These are phyloP conservation scores for Tetranychus truncatus DNA, from an alignment of 2,888 invertebrate genomes.

Conservation along the genomic window DNA sequence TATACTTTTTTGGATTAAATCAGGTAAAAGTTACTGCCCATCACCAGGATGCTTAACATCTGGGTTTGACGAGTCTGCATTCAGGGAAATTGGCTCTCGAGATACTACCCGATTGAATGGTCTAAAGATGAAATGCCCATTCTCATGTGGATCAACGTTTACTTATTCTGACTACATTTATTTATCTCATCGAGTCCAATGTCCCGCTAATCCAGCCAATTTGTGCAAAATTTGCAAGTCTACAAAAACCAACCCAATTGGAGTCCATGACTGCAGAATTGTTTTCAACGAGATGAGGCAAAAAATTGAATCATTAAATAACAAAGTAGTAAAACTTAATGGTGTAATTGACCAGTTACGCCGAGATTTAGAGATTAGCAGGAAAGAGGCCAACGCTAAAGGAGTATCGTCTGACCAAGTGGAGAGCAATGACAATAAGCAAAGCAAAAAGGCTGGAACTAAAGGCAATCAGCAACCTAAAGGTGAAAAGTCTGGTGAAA, in stretches of 20 bases:
- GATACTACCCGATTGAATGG: background rate
- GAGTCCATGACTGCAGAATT: background rate
- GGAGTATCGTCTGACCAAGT: background rate
- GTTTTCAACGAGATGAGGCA: background rate
- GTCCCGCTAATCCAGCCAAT: background rate
- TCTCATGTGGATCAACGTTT: background rate
- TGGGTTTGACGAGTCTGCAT: background rate
- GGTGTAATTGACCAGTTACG: background rate
- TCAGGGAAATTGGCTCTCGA: background rate
- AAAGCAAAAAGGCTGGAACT: background rate
- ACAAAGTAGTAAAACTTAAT: background rate
- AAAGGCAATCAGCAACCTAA: no score
- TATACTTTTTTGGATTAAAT: background rate
- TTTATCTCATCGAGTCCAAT: background rate
- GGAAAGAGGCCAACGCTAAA: background rate
- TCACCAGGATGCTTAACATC: background rate
- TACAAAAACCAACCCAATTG: background rate
- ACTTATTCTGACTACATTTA: background rate
- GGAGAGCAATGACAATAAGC: no score
- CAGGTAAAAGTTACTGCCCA: background rate
- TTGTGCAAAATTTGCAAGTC: background rate
- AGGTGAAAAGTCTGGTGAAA: no score
- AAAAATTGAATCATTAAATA: background rate
- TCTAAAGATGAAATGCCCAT: background rate
- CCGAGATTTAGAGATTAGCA: background rate